These are phyloP conservation scores for Taphrorychus bicolor DNA, from an alignment of 2,888 invertebrate genomes.

Conservation along the genomic window DNA sequence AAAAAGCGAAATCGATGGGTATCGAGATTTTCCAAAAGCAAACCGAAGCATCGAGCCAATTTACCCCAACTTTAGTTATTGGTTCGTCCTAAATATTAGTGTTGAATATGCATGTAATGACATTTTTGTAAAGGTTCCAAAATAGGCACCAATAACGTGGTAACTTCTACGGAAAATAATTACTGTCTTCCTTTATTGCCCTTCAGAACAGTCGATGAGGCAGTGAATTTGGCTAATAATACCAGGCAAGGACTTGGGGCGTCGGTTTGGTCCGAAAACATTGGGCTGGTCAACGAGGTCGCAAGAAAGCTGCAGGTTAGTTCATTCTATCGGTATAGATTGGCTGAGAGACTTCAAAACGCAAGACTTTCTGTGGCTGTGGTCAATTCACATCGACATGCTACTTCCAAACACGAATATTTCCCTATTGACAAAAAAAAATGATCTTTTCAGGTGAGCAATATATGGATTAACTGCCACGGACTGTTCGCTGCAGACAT, in stretches of 20 bases:
- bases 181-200: constrained; percentile 57
- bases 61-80: constrained; percentile 53
- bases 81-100: too few species aligned
- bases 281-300: constrained; percentile 63
- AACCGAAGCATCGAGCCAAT: constrained; percentile 33
- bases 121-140: too few species aligned
- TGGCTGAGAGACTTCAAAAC: background rate
- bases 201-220: constrained; percentile 65
- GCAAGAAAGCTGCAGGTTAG: constrained; percentile 60
- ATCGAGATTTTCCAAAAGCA: constrained; percentile 49
- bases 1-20: constrained; percentile 48
- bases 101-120: too few species aligned
- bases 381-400: too few species aligned
- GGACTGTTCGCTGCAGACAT: constrained; percentile 62
- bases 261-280: constrained; percentile 66
- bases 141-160: constrained; percentile 48
- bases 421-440: background rate
- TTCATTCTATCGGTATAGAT: background rate
- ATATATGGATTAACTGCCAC: constrained; percentile 65
- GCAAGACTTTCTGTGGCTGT: background rate
- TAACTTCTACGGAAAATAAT: constrained; percentile 22
- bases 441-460: constrained; percentile 55
- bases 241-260: constrained; percentile 61
- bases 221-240: constrained; percentile 64
- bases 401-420: background rate